phyloP scores from a whole-genome alignment of 2,888 invertebrate genomes.

The Pemphredon lugubris region DNA sequence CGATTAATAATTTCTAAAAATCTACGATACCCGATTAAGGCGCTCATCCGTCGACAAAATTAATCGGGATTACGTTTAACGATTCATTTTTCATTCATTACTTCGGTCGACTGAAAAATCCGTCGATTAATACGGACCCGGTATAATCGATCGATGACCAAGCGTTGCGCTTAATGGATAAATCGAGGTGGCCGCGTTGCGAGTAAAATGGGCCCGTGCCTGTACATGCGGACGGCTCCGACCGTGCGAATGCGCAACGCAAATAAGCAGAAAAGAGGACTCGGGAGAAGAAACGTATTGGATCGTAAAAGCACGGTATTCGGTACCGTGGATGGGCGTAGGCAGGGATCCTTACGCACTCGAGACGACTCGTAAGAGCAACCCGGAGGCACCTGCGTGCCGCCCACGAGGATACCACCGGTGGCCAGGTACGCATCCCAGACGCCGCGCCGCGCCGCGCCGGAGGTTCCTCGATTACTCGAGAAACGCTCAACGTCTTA shows the following conservation, averaged over 20 bases:
- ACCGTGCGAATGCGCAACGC: not conserved
- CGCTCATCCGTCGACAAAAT: too few species aligned
- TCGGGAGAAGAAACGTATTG: conserved; percentile 17
- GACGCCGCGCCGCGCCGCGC: conserved; percentile 7
- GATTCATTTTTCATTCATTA: too few species aligned
- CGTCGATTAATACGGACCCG: too few species aligned
- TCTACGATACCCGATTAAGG: too few species aligned
- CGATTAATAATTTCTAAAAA: too few species aligned
- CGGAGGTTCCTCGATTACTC: conserved; percentile 43
- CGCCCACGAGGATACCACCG: conserved; percentile 59
- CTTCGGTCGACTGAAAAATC: too few species aligned
- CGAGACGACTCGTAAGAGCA: conserved; percentile 31
- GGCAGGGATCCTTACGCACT: conserved; percentile 53
- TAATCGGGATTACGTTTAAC: too few species aligned
- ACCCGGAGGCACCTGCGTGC: conserved; percentile 62
- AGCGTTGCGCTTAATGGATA: too few species aligned
- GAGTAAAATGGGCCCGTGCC: too few species aligned
- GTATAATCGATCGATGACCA: too few species aligned
- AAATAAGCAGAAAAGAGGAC: not conserved
- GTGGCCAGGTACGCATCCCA: conserved; percentile 22
- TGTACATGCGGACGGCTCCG: too few species aligned
- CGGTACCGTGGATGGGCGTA: conserved; percentile 45
- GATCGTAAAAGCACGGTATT: conserved; percentile 47
- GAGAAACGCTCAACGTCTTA: conserved; percentile 59
- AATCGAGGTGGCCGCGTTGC: too few species aligned